Percentiles rank a stretch among this genome's conserved stretches.
Evolutionary conservation across 2,113 vertebrate genomes (phyloP).

Genomic region (Nannobrachium achirus): DNA sequence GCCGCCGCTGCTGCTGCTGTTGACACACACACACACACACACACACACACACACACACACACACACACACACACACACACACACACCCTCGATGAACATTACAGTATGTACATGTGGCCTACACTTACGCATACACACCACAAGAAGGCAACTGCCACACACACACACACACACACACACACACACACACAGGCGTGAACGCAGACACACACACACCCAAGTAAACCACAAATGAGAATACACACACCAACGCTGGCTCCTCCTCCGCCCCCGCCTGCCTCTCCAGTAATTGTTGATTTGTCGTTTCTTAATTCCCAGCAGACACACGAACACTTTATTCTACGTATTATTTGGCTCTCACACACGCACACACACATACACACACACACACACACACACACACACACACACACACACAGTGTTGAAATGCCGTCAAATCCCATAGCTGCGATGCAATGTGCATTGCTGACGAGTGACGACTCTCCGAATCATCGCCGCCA

Average conservation of each 20-base stretch:
- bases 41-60: slow-evolving; percentile 35
- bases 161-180: slow-evolving; percentile 6
- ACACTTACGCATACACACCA: background rate
- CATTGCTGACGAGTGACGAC: background rate
- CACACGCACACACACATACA: background rate
- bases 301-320: slow-evolving; percentile 52
- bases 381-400: background rate
- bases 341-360: background rate
- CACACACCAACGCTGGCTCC: slow-evolving; percentile 21
- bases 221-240: slow-evolving; percentile 30
- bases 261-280: background rate
- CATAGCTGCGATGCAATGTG: background rate
- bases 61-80: background rate
- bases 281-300: slow-evolving; percentile 44
- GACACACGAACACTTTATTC: slow-evolving; percentile 12
- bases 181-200: slow-evolving; percentile 1
- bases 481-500: background rate
- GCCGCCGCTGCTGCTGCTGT: slow-evolving; percentile 47
- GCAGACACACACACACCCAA: background rate
- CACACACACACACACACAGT: background rate
- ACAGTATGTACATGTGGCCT: no score
- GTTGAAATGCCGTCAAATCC: no score
- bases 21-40: slow-evolving; percentile 50
- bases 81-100: no score
- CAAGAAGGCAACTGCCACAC: background rate